Percentiles rank a stretch among this genome's conserved stretches.
These are phyloP conservation scores for Griposia aprilina DNA, from an alignment of 2,888 invertebrate species.

Conservation along the genomic window DNA sequence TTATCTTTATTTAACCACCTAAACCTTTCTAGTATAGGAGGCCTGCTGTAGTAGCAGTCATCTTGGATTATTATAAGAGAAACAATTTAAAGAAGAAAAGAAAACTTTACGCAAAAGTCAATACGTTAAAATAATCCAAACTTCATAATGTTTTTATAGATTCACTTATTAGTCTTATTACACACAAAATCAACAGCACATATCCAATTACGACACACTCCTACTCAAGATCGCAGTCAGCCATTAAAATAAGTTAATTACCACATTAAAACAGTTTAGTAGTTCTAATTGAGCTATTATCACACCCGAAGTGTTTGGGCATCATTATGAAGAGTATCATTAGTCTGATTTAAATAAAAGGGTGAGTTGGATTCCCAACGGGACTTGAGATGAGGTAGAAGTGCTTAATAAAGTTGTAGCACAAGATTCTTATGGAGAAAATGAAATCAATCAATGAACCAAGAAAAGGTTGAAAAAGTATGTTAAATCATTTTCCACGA, in stretches of 20 bases:
- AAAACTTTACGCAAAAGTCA: no score
- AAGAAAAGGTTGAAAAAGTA: background rate
- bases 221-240: conserved; percentile 26
- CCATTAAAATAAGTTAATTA: conserved; percentile 56
- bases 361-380: conserved; percentile 47
- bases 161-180: background rate
- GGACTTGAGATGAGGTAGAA: background rate
- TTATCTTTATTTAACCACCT: no score
- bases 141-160: no score
- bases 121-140: no score
- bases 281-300: conserved; percentile 61
- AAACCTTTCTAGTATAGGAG: no score
- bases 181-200: conserved; percentile 1
- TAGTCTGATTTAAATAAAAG: conserved; percentile 53
- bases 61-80: background rate
- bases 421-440: background rate
- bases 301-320: conserved; percentile 57
- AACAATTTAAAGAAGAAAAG: background rate
- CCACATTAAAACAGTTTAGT: conserved; percentile 59
- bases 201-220: conserved; percentile 15
- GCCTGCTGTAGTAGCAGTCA: no score
- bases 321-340: conserved; percentile 44
- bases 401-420: conserved; percentile 13
- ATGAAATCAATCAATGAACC: background rate
- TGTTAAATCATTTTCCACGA: background rate